Evolutionary conservation across 2,888 invertebrate genomes (phyloP).

Genomic region (Drosophila neoperkinsi): DNA sequence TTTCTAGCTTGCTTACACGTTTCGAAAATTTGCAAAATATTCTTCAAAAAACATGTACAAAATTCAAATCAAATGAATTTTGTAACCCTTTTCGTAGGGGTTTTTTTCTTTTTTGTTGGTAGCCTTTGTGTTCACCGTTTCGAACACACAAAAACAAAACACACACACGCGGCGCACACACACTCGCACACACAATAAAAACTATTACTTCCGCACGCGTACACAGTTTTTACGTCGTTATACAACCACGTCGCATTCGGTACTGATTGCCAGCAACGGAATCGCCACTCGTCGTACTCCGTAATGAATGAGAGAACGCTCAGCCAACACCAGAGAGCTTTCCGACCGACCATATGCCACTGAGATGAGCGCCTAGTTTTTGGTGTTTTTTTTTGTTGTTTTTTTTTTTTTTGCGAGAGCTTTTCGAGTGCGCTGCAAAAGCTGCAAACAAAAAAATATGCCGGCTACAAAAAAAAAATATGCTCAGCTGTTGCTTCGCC

Average conservation of each 20-base stretch:
- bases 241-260: conserved; percentile 83
- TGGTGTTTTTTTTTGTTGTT: neutral
- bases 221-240: conserved; percentile 72
- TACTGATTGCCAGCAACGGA: conserved; percentile 65
- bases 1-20: conserved; percentile 45
- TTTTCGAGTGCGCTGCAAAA: conserved; percentile 40
- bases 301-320: conserved; percentile 22
- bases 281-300: conserved; percentile 12
- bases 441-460: conserved; percentile 26
- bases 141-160: conserved; percentile 29
- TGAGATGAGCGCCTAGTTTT: conserved; percentile 6
- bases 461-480: conserved; percentile 40
- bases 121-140: conserved; percentile 50
- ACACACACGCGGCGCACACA: conserved; percentile 16
- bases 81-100: conserved; percentile 40
- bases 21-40: conserved; percentile 30
- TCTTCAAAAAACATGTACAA: conserved; percentile 6
- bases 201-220: conserved; percentile 42
- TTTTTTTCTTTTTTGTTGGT: conserved; percentile 5
- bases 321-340: conserved; percentile 35
- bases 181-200: conserved; percentile 33
- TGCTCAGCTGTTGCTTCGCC: conserved; percentile 57
- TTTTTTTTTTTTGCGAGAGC: conserved; percentile 37
- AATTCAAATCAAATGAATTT: conserved; percentile 29
- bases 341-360: neutral